Percentiles rank a stretch among this genome's conserved stretches.
Conservation (phyloP, 1,140 invertebrate genomes). For the Solen grandis region DNA sequence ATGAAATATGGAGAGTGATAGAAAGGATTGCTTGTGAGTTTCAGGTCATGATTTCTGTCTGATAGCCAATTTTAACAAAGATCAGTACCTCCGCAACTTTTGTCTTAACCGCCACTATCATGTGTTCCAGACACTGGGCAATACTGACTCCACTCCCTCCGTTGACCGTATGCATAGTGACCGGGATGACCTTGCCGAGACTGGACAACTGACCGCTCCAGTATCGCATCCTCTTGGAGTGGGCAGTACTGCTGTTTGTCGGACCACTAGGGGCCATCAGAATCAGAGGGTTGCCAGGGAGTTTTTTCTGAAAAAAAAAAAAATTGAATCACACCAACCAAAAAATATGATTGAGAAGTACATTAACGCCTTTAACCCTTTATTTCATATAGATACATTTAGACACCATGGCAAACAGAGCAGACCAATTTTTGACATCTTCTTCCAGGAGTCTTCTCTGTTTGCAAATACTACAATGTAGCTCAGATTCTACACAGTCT, state of each 20-base stretch:
- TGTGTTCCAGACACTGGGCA: slow-evolving; percentile 85
- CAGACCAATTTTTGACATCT: neutral
- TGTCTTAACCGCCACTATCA: slow-evolving; percentile 86
- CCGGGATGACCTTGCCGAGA: slow-evolving; percentile 87
- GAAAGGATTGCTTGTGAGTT: too few species aligned
- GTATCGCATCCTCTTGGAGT: slow-evolving; percentile 85
- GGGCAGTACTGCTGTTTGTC: slow-evolving; percentile 76
- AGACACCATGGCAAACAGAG: neutral
- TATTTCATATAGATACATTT: too few species aligned
- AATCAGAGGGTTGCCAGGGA: slow-evolving; percentile 88
- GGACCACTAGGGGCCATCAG: slow-evolving; percentile 86
- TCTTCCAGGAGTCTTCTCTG: too few species aligned
- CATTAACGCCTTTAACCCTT: too few species aligned
- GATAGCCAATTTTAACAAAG: too few species aligned
- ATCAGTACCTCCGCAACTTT: slow-evolving; percentile 87
- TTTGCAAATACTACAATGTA: too few species aligned
- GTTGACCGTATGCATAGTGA: slow-evolving; percentile 80
- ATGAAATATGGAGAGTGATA: too few species aligned
- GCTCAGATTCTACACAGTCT: too few species aligned
- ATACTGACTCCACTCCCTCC: slow-evolving; percentile 72
- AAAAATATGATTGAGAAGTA: neutral
- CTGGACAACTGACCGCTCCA: slow-evolving; percentile 87
- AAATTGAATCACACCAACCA: neutral
- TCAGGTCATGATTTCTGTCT: too few species aligned
- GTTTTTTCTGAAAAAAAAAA: slow-evolving; percentile 84